Evolutionary conservation across 2,113 vertebrate species (phyloP).

Genomic region (Lanius ludovicianus): DNA sequence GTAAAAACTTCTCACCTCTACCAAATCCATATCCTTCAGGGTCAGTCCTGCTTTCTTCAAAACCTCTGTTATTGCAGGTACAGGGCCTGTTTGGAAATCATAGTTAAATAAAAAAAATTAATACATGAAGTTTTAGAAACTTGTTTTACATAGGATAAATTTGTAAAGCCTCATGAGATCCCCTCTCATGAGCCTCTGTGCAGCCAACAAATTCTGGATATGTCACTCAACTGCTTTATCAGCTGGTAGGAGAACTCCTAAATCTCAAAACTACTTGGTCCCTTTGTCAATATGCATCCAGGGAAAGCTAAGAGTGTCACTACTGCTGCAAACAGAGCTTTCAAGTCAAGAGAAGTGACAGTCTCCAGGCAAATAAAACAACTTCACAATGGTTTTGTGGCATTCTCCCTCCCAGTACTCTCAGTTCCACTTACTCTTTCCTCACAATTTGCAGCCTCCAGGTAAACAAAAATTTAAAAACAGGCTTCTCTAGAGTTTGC

Average conservation of each 20-base stretch:
- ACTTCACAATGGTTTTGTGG: background rate
- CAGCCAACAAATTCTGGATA: background rate
- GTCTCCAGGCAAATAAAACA: background rate
- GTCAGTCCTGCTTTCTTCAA: conserved; percentile 90
- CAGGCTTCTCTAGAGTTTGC: background rate
- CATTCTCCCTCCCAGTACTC: background rate
- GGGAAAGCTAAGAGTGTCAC: background rate
- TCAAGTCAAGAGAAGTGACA: background rate
- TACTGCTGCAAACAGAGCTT: background rate
- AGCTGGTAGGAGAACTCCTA: background rate
- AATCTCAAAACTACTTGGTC: background rate
- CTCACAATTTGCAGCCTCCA: background rate
- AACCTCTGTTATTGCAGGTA: conserved; percentile 88
- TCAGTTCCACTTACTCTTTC: background rate
- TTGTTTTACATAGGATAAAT: background rate
- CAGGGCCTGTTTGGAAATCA: conserved; percentile 81
- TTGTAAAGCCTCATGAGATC: background rate
- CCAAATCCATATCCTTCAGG: conserved; percentile 92
- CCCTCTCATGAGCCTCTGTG: background rate
- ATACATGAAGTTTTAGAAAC: background rate
- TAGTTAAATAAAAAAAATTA: background rate
- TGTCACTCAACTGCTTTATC: background rate
- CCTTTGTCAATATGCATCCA: background rate
- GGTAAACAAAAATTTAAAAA: background rate
- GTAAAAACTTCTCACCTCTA: conserved; percentile 79